Evolutionary conservation across 2,113 vertebrate species (phyloP).

Genomic region (Sardina pilchardus): DNA sequence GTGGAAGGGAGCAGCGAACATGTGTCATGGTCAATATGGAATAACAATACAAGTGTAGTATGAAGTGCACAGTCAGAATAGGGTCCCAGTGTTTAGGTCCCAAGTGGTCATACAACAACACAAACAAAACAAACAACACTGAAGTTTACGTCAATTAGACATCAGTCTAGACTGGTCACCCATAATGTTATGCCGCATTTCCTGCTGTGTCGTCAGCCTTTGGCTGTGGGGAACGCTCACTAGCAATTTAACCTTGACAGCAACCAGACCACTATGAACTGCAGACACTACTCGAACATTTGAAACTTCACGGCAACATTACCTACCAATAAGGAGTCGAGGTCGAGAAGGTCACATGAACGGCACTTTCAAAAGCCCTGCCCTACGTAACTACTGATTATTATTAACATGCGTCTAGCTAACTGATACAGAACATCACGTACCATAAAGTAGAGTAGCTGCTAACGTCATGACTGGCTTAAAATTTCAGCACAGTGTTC

Average conservation of each 20-base stretch:
- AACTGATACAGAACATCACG: no score
- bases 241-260: constrained; percentile 6
- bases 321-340: neutral
- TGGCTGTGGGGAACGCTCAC: neutral
- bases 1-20: neutral
- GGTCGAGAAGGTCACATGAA: neutral
- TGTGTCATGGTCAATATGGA: neutral
- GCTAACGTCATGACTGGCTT: no score
- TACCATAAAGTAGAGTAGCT: no score
- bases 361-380: no score
- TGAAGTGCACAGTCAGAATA: neutral
- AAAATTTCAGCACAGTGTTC: no score
- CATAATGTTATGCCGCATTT: no score
- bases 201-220: neutral
- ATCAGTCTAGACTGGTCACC: neutral
- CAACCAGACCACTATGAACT: neutral
- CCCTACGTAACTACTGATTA: no score
- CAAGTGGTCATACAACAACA: neutral
- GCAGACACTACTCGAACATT: neutral
- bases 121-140: neutral
- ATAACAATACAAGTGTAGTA: neutral
- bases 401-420: no score
- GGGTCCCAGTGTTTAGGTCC: neutral
- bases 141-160: neutral
- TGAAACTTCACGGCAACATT: neutral